Evolutionary conservation across 2,113 vertebrate species (phyloP).

Genomic region (Balaeniceps rex): DNA sequence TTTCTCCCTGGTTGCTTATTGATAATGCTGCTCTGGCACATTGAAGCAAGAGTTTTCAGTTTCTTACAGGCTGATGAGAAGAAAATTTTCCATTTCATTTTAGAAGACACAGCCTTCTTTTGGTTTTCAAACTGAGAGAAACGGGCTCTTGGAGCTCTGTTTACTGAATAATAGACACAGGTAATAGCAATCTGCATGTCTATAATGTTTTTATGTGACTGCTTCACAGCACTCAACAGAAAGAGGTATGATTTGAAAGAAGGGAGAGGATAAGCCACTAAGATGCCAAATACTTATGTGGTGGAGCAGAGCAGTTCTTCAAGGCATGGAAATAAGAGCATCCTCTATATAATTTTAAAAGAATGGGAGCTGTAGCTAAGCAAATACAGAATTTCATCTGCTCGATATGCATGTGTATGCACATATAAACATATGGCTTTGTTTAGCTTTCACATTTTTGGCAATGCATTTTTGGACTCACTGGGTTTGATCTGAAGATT

Average conservation of each 20-base stretch:
- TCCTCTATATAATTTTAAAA: not conserved
- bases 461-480: not conserved
- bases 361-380: not conserved
- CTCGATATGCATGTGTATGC: not conserved
- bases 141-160: not conserved
- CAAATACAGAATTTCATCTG: not conserved
- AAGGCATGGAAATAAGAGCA: not conserved
- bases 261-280: not conserved
- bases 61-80: not conserved
- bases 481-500: not conserved
- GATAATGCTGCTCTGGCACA: not conserved
- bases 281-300: not conserved
- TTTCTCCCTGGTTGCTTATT: not conserved
- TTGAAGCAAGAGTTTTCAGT: not conserved
- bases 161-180: not conserved
- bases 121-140: not conserved
- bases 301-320: not conserved
- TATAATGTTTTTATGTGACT: not conserved
- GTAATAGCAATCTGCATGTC: not conserved
- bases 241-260: not conserved
- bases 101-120: not conserved
- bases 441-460: not conserved
- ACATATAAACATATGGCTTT: not conserved
- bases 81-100: not conserved
- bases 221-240: not conserved